phyloP scores from a whole-genome alignment of 2,888 invertebrate genomes.

The Sclerodermus sp. region DNA sequence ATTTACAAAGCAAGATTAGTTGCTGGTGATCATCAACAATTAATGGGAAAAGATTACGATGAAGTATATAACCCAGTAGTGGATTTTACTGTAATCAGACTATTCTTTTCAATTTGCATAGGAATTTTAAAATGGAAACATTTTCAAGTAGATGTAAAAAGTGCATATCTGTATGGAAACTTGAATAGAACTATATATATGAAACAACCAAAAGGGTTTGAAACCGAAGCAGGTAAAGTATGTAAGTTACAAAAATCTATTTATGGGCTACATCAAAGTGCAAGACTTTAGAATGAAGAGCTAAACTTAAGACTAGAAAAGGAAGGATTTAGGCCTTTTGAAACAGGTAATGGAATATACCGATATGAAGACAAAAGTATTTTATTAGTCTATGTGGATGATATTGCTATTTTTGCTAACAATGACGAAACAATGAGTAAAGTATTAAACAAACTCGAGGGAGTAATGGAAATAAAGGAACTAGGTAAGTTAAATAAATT shows the following conservation, averaged over 20 bases:
- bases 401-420: no score
- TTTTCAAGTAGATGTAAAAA: not conserved
- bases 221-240: not conserved
- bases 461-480: not conserved
- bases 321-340: not conserved
- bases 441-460: not conserved
- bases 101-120: not conserved
- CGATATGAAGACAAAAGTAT: not conserved
- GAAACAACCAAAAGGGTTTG: not conserved
- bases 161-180: not conserved
- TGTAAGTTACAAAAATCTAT: not conserved
- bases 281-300: not conserved
- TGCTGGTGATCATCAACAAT: not conserved
- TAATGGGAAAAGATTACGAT: not conserved
- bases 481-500: not conserved
- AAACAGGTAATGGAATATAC: not conserved
- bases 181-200: not conserved
- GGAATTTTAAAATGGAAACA: not conserved
- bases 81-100: not conserved
- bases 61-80: not conserved
- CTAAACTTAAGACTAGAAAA: not conserved
- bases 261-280: not conserved
- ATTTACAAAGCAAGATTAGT: not conserved
- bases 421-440: not conserved
- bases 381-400: not conserved